Evolutionary conservation across 2,888 invertebrate species (phyloP), one percentile per base, ranked within the genome.

Genomic region (Deilephila porcellus): DNA sequence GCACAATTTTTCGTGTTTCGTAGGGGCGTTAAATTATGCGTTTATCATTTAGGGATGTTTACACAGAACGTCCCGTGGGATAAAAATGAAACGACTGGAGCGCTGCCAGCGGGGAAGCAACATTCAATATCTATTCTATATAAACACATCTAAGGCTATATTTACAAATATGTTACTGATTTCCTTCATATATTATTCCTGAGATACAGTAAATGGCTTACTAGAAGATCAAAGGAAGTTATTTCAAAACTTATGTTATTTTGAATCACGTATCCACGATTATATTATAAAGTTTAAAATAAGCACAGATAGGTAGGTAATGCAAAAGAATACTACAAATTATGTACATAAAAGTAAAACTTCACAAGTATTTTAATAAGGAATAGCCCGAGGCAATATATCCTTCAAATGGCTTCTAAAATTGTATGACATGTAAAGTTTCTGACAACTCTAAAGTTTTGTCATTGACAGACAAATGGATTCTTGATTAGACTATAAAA

Each of bases 41-140:
- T 93, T 93, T 91, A 93, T 93, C 93, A 93, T 93, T 93, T 92
- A 91, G 91, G 91, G 91, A 90, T 93, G 93, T 94, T 94, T 93
- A 93, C 93, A 90, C 88, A 87, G 85, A 86, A 80, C 86, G 85
- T 87, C 88, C 90, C 90, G 87, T 89, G 88, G 89, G 89, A 88
- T 91, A 87, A 91, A 93, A 94, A 94, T 94, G 93, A 94, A 94
- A 93, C 88, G 89, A 91, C 92, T 94, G 94, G 94, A 94, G 87
- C 88, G 77, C 75, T 91, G 93, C 93, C 93, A 93, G 88, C 83
- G 74, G 81, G 79, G 78, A 76, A 85, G 85, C 85, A 86, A 77
- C 78, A 81, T 75, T 77, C 79, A 76, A 79, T 78, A 79, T 78
- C 74, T 67, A 70, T 74, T 76, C 70, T 74, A 73, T 73, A 74